Percentiles rank a stretch among this genome's conserved stretches.
phyloP scores from a whole-genome alignment of 2,888 invertebrate genomes.

The Sinotaia quadrata region DNA sequence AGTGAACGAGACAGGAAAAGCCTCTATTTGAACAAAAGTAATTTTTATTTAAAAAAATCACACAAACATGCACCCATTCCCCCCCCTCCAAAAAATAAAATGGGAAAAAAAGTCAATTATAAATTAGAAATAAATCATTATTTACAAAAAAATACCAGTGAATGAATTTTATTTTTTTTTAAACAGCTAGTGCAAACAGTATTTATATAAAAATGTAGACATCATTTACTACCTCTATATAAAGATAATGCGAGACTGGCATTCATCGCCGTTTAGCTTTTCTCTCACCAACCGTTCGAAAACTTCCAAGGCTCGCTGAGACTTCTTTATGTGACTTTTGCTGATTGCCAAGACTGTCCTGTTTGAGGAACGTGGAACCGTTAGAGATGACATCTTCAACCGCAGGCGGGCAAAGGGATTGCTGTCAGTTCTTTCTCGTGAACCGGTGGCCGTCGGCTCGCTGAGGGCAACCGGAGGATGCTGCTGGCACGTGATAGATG shows the following conservation, averaged over 20 bases:
- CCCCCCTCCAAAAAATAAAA: no score
- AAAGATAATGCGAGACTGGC: constrained; percentile 57
- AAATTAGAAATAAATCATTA: no score
- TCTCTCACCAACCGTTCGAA: constrained; percentile 52
- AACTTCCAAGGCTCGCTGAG: constrained; percentile 54
- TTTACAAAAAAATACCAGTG: no score
- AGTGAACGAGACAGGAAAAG: no score
- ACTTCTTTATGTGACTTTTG: constrained; percentile 47
- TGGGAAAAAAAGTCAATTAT: no score
- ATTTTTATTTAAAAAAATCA: no score
- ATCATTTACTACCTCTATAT: no score
- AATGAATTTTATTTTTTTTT: no score
- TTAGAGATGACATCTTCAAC: constrained; percentile 40
- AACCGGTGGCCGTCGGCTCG: neutral
- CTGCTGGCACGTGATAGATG: constrained; percentile 38
- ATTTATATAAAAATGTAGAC: no score
- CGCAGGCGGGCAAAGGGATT: constrained; percentile 42
- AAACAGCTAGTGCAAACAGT: no score
- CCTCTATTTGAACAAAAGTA: no score
- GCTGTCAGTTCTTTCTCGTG: constrained; percentile 16
- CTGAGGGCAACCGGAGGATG: constrained; percentile 2
- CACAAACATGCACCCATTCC: no score
- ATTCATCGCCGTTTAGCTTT: constrained; percentile 47
- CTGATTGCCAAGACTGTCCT: constrained; percentile 16
- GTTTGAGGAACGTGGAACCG: constrained; percentile 29